Percentiles rank a stretch among this genome's conserved stretches.
Conservation (phyloP, 2,888 invertebrate genomes). For the Conops quadrifasciatus region DNA sequence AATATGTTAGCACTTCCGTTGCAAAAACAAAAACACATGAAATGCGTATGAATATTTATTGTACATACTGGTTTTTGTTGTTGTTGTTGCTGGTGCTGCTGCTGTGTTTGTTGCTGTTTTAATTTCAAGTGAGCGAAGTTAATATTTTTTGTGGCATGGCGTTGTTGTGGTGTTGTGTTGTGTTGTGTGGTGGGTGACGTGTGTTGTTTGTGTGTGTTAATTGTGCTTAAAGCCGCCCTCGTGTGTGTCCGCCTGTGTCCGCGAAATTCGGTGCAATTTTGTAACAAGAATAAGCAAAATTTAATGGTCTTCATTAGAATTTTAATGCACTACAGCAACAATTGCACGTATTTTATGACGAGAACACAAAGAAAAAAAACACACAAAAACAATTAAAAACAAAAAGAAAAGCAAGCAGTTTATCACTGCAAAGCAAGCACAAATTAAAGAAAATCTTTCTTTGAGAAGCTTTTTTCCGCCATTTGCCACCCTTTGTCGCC, state of each 20-base stretch:
- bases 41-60: constrained; percentile 34
- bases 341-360: too few species aligned
- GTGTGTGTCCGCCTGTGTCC: background rate
- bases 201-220: constrained; percentile 13
- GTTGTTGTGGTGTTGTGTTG: constrained; percentile 4
- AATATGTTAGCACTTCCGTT: constrained; percentile 23
- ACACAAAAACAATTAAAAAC: too few species aligned
- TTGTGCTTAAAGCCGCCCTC: background rate
- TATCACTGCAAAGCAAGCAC: too few species aligned
- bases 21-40: constrained; percentile 38
- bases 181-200: background rate
- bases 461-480: too few species aligned
- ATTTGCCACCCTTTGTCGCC: too few species aligned
- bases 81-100: constrained; percentile 7
- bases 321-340: too few species aligned
- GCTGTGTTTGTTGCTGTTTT: background rate
- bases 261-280: constrained; percentile 16
- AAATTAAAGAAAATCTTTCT: too few species aligned
- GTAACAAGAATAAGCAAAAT: constrained; percentile 1
- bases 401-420: too few species aligned
- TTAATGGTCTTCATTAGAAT: constrained; percentile 10
- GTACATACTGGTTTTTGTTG: constrained; percentile 31
- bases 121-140: constrained; percentile 17
- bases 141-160: constrained; percentile 1
- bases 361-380: too few species aligned